Conservation (phyloP, 2,797 vertebrate species). For the Siniperca obscura region DNA sequence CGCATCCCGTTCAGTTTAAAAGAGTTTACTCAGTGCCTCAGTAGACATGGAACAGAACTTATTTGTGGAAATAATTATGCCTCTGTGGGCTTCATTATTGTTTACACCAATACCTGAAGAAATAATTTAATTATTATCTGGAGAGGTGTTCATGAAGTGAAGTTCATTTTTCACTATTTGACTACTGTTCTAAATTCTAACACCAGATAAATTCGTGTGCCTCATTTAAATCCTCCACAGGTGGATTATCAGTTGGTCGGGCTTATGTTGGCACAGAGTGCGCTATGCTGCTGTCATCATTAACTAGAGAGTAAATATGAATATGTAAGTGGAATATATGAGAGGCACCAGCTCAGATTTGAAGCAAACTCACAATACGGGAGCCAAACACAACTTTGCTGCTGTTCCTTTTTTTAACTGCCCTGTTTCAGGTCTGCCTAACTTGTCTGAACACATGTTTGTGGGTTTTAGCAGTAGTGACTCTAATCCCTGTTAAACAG, state of each 20-base stretch:
- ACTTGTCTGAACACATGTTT: conserved; percentile 38
- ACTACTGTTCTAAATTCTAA: conserved; percentile 10
- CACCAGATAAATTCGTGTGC: no score
- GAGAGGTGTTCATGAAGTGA: neutral
- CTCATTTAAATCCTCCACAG: conserved; percentile 13
- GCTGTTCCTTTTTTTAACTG: neutral
- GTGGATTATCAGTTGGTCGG: neutral
- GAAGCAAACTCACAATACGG: neutral
- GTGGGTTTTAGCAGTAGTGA: conserved; percentile 18
- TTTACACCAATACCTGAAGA: neutral
- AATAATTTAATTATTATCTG: neutral
- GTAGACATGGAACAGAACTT: conserved; percentile 2
- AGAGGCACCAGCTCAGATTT: neutral
- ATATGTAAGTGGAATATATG: neutral
- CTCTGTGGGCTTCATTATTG: conserved; percentile 5
- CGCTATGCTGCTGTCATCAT: neutral
- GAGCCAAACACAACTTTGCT: neutral
- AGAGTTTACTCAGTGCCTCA: conserved; percentile 12
- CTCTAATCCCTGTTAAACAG: neutral
- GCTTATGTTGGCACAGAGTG: neutral
- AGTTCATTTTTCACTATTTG: neutral
- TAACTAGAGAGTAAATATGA: conserved; percentile 2
- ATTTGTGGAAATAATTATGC: conserved; percentile 14
- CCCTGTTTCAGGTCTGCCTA: conserved; percentile 6
- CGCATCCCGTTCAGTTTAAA: conserved; percentile 8